These are phyloP conservation scores for Hyaena hyaena DNA, from an alignment of 2,113 vertebrate species.

Conservation along the genomic window DNA sequence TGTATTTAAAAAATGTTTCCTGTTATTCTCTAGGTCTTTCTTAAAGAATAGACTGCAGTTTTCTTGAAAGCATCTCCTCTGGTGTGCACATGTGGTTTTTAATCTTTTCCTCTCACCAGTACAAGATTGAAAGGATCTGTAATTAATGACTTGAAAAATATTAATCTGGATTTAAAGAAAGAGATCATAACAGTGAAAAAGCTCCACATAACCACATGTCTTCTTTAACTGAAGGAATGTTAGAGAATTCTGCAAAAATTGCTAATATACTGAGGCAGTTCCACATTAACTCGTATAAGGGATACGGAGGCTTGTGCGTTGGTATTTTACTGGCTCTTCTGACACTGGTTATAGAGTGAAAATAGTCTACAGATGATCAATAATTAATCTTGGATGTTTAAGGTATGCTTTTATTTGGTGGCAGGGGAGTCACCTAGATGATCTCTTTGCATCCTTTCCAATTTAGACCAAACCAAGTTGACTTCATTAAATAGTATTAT, in stretches of 20 bases:
- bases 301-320: background rate
- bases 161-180: slow-evolving; percentile 43
- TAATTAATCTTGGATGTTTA: slow-evolving; percentile 58
- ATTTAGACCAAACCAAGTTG: slow-evolving; percentile 34
- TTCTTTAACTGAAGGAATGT: slow-evolving; percentile 21
- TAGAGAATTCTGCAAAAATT: slow-evolving; percentile 19
- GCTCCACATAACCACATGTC: background rate
- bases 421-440: background rate
- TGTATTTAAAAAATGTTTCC: slow-evolving; percentile 76
- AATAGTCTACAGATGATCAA: slow-evolving; percentile 6
- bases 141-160: slow-evolving; percentile 62
- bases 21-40: slow-evolving; percentile 74
- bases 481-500: slow-evolving; percentile 44
- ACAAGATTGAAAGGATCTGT: slow-evolving; percentile 53
- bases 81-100: slow-evolving; percentile 8
- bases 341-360: background rate
- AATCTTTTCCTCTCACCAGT: slow-evolving; percentile 44
- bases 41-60: slow-evolving; percentile 70
- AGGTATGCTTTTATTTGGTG: slow-evolving; percentile 57
- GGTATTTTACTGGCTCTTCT: background rate
- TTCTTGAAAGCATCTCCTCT: slow-evolving; percentile 70
- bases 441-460: slow-evolving; percentile 31
- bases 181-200: background rate
- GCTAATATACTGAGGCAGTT: background rate
- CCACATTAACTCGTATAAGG: background rate